Conservation (phyloP, 2,888 invertebrate species). For the Iselma pallidipennis region DNA sequence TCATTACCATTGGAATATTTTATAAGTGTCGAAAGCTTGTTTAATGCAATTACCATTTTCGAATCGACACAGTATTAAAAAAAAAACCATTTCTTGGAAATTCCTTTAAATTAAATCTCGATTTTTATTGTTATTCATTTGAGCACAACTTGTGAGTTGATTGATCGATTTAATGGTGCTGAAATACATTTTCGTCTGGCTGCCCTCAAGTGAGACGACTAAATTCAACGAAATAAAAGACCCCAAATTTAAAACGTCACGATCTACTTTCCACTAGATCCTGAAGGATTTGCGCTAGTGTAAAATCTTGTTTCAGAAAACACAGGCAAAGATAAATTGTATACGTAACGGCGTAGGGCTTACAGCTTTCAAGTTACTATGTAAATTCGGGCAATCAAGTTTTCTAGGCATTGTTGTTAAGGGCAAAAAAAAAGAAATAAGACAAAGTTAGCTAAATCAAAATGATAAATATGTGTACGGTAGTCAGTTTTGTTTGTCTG, state of each 20-base stretch:
- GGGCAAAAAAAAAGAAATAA: neutral
- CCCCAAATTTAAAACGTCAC: constrained; percentile 22
- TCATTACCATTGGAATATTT: neutral
- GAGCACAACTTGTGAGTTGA: neutral
- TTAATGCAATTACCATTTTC: neutral
- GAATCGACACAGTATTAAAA: neutral
- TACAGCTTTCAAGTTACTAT: neutral
- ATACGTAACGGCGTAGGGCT: constrained; percentile 12
- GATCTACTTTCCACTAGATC: constrained; percentile 23
- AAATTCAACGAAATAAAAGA: neutral
- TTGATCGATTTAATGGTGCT: neutral
- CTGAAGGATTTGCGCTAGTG: constrained; percentile 26
- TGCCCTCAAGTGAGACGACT: neutral
- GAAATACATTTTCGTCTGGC: neutral
- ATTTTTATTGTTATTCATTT: too few relatives aligned
- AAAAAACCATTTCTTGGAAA: neutral
- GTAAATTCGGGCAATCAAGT: neutral
- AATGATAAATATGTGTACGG: neutral
- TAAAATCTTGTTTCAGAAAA: constrained; percentile 27
- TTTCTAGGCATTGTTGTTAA: neutral
- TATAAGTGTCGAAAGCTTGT: neutral
- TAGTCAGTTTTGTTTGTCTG: too few relatives aligned
- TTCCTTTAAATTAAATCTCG: neutral
- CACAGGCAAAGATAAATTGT: constrained; percentile 26
- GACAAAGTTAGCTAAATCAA: neutral